phyloP scores from a whole-genome alignment of 2,888 invertebrate genomes.

The Tineola bisselliella region DNA sequence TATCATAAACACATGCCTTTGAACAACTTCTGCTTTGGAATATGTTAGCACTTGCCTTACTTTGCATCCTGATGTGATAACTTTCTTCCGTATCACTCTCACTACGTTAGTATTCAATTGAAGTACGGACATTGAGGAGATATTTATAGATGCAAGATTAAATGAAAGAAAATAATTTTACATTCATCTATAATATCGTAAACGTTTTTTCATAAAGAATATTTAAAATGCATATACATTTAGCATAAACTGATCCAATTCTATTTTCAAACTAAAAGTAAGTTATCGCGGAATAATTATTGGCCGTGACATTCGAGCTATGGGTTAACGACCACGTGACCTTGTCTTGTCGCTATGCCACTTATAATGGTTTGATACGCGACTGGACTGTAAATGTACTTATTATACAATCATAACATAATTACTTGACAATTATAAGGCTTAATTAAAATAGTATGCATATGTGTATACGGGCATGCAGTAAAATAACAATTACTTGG shows the following conservation, averaged over 20 bases:
- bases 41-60: neutral
- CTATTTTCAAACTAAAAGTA: neutral
- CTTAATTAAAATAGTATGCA: too few species aligned
- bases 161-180: too few species aligned
- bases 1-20: neutral
- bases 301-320: neutral
- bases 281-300: neutral
- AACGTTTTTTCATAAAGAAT: too few species aligned
- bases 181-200: too few species aligned
- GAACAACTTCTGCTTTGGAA: neutral
- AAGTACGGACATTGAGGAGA: neutral
- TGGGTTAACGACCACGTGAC: slow-evolving; percentile 1
- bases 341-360: neutral
- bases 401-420: too few species aligned
- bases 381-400: too few species aligned
- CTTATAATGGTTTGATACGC: neutral
- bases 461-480: too few species aligned
- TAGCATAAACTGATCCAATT: neutral
- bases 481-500: too few species aligned
- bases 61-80: slow-evolving; percentile 11
- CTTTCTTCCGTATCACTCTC: slow-evolving; percentile 12
- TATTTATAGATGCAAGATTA: neutral
- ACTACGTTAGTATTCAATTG: neutral
- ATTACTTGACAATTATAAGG: too few species aligned
- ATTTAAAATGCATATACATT: too few species aligned